phyloP scores from a whole-genome alignment of 2,888 invertebrate genomes.

The Philopedon plagiatum region DNA sequence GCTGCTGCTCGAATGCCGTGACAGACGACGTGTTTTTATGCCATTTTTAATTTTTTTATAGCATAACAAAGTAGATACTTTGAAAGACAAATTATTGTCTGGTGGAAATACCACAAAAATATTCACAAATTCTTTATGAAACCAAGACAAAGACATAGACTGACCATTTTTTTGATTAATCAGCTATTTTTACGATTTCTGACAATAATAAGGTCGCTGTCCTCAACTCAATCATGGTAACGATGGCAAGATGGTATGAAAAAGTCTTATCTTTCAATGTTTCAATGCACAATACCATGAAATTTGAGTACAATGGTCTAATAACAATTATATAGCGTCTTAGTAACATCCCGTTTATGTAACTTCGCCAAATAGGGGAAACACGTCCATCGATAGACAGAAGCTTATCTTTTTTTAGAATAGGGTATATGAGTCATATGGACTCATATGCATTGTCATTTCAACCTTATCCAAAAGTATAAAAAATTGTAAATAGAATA shows the following conservation, averaged over 20 bases:
- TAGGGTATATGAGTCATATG: no score
- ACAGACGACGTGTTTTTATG: no score
- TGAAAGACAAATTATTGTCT: no score
- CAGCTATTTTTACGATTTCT: background rate
- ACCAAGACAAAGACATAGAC: background rate
- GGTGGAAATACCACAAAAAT: background rate
- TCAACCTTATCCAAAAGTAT: no score
- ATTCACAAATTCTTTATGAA: background rate
- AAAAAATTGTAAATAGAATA: no score
- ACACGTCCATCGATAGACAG: no score
- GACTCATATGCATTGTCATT: no score
- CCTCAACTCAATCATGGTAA: slow-evolving; percentile 8
- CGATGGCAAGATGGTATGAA: slow-evolving; percentile 5
- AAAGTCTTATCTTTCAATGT: slow-evolving; percentile 33
- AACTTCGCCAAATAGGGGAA: background rate
- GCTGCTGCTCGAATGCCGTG: no score
- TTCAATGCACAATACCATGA: slow-evolving; percentile 33
- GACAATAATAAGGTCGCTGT: slow-evolving; percentile 4
- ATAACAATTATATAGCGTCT: slow-evolving; percentile 31
- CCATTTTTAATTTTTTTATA: no score
- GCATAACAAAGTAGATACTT: no score
- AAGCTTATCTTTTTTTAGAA: no score
- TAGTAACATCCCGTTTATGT: background rate
- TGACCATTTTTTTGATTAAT: background rate
- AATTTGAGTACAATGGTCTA: slow-evolving; percentile 37